phyloP scores from a whole-genome alignment of 2,888 invertebrate species.

The Coleophora flavipennella region DNA sequence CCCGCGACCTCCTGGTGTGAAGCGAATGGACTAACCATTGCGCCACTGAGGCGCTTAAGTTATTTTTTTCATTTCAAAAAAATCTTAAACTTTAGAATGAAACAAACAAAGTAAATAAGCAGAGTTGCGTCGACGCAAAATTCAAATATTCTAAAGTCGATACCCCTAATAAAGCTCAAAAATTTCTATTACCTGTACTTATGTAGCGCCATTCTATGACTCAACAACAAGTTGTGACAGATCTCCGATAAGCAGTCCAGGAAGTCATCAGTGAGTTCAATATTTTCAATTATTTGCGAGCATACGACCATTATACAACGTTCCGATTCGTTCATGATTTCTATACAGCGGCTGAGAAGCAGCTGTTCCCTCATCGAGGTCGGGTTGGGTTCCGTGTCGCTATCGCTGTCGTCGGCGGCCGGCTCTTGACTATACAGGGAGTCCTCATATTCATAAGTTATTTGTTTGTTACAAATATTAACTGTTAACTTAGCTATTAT shows the following conservation, averaged over 20 bases:
- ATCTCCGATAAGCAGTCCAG: conserved; percentile 81
- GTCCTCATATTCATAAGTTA: conserved; percentile 55
- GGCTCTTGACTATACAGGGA: conserved; percentile 61
- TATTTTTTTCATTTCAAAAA: too few relatives aligned
- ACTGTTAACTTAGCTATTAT: conserved; percentile 56
- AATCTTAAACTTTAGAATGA: too few relatives aligned
- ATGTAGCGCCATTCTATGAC: conserved; percentile 86
- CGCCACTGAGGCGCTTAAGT: too few relatives aligned
- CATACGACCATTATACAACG: conserved; percentile 51
- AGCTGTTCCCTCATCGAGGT: conserved; percentile 58
- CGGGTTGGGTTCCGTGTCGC: conserved; percentile 64
- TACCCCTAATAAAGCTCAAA: too few relatives aligned
- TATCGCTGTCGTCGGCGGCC: conserved; percentile 71
- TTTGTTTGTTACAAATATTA: conserved; percentile 58
- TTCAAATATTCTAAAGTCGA: too few relatives aligned
- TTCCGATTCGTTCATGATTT: conserved; percentile 76
- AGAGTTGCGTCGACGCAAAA: too few relatives aligned
- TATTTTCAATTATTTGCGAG: conserved; percentile 61
- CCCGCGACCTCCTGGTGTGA: too few relatives aligned
- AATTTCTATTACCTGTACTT: conserved; percentile 79
- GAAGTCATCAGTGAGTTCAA: conserved; percentile 63
- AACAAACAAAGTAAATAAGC: too few relatives aligned
- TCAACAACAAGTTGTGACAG: conserved; percentile 87
- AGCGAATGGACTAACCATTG: too few relatives aligned
- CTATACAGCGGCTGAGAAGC: conserved; percentile 72